A percentile compares a stretch with the other conserved stretches of the same genome.
Evolutionary conservation across 2,797 vertebrate genomes (phyloP).

Genomic region (Micrastur ruficollis): DNA sequence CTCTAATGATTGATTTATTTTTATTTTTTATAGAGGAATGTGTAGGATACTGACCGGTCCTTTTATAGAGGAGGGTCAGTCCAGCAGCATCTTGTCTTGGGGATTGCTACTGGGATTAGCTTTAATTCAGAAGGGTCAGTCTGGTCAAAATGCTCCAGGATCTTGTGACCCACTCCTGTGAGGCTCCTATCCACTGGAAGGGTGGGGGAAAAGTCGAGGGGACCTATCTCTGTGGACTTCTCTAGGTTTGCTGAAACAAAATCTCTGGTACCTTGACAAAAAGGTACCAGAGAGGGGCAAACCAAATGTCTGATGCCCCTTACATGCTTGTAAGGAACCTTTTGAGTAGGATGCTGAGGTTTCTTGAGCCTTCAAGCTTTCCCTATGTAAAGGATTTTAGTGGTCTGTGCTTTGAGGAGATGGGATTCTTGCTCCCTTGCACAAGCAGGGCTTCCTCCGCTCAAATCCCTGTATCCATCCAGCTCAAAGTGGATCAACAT

Average conservation of each 20-base stretch:
- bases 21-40: neutral
- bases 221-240: neutral
- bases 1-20: neutral
- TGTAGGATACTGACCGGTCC: neutral
- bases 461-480: neutral
- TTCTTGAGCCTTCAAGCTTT: neutral
- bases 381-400: neutral
- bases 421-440: neutral
- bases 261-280: neutral
- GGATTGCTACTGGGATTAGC: neutral
- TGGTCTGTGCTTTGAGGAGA: neutral
- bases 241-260: neutral
- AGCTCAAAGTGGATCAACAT: neutral
- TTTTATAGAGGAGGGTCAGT: neutral
- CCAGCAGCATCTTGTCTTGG: neutral
- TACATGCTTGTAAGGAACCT: accelerated
- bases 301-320: neutral
- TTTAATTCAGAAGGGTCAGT: neutral
- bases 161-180: neutral
- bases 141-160: neutral
- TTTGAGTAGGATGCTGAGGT: neutral
- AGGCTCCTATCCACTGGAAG: neutral
- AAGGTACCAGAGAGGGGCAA: neutral
- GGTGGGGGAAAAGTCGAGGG: accelerated
- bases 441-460: neutral